phyloP scores from a whole-genome alignment of 2,888 invertebrate species.

The Conistra vaccinii region DNA sequence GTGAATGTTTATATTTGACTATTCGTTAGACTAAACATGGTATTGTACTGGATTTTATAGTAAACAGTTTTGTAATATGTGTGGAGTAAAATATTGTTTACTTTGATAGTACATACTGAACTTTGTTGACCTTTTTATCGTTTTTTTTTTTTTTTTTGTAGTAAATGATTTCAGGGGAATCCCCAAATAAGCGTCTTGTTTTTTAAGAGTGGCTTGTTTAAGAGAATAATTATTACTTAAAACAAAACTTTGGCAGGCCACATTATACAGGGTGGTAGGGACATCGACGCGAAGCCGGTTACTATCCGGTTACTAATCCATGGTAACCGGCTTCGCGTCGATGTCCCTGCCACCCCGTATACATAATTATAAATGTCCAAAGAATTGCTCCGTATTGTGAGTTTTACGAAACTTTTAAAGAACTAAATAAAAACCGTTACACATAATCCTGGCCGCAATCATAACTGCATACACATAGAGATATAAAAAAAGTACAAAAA shows the following conservation, averaged over 20 bases:
- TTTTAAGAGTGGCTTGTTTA: neutral
- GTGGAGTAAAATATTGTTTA: neutral
- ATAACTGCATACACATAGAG: slow-evolving; percentile 61
- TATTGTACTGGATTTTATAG: neutral
- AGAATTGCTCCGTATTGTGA: neutral
- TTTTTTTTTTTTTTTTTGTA: neutral
- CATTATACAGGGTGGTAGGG: no score
- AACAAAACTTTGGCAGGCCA: neutral
- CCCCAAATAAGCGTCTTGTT: neutral
- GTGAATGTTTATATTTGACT: neutral
- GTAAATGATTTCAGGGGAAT: neutral
- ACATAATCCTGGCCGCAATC: slow-evolving; percentile 62
- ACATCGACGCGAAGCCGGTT: no score
- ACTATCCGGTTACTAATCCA: no score
- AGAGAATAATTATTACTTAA: neutral
- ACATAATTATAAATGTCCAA: neutral
- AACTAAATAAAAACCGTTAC: slow-evolving; percentile 3
- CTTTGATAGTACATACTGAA: neutral
- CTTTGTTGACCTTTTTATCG: neutral
- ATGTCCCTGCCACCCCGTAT: no score
- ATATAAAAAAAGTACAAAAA: slow-evolving; percentile 61
- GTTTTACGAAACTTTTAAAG: neutral
- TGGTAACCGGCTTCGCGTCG: no score
- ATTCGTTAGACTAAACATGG: neutral
- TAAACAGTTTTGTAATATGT: slow-evolving; percentile 9